A percentile compares a stretch with the other conserved stretches of the same genome.
Conservation (phyloP, 2,113 vertebrate genomes). For the Anarrhichthys ocellatus region DNA sequence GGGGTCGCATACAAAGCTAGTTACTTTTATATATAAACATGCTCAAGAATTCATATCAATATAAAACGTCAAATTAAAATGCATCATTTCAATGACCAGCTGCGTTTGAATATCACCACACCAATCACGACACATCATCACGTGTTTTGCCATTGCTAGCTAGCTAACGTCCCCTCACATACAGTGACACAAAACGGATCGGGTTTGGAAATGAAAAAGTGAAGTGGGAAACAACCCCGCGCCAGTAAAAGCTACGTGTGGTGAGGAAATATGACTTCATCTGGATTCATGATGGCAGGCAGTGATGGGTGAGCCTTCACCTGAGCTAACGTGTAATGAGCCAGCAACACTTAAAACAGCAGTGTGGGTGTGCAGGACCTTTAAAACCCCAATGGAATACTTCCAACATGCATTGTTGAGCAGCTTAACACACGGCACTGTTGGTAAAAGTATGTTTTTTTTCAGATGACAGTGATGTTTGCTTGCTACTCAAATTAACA, state of each 20-base stretch:
- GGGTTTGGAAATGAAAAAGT: not conserved
- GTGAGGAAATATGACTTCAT: not conserved
- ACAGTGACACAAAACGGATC: not conserved
- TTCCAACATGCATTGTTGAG: not conserved
- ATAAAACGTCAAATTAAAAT: not conserved
- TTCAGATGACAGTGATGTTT: not conserved
- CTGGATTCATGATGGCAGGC: not conserved
- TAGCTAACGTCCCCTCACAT: not conserved
- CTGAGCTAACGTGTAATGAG: not conserved
- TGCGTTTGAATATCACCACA: not conserved
- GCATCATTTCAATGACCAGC: not conserved
- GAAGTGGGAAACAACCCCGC: not conserved
- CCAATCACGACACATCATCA: not conserved
- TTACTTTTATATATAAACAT: not conserved
- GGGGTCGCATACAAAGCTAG: not conserved
- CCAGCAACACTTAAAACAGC: not conserved
- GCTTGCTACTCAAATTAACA: not conserved
- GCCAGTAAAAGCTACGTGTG: not conserved
- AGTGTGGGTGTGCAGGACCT: not conserved
- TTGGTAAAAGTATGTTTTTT: not conserved
- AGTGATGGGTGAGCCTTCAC: not conserved
- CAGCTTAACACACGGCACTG: not conserved
- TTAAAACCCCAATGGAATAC: not conserved
- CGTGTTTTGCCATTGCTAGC: not conserved
- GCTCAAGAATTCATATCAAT: not conserved